Base-by-base conservation (phyloP, 2,113 vertebrate genomes). In the Morone chrysops region DNA sequence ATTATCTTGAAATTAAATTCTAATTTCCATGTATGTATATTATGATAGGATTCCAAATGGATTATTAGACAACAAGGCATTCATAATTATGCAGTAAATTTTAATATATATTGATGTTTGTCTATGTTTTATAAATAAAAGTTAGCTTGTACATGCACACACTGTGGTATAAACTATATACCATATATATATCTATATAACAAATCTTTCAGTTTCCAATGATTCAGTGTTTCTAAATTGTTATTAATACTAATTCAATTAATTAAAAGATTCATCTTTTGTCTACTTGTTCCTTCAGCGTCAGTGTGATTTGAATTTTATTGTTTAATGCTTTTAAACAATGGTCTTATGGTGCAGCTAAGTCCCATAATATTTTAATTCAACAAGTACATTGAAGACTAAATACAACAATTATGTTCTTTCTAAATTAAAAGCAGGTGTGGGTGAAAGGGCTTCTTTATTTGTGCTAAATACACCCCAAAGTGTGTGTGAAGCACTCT, bases 401-500 rank as follows among this genome's bases (percentile, higher is more conserved):
- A 74, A 85, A 76, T 62, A 51, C 22, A 69, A 51, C 51, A 70
- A 77, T 84, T 68, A 66, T 51, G 59, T 50, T 67, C 18, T 61
- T 75, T 62, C 75, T 69, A 16, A 68, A 72, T 68, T 59, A 62
- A 78, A 76, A 81, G 13, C 61, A 72, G 36, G 68, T 81, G 63
- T 65, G 41, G 66, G 61, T 85, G 31, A 85, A 60, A 81, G 75
- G 45, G 56, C 36, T 56, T 71, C 56, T 77, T 48, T 84, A 66
- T 82, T 86, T 83, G 67, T 81, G 70, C 60, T 82, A 78, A 90
- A 79, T 68, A 65, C 65, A 54, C 78, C 40, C 4, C 36, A 77
- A 77, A 83, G 84, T 74, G 68, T 75, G 51, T 12, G 74, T 61
- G 74, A 75, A 83, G 81, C 66, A 4, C 45, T 82, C 57, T n/a